Evolutionary conservation across 2,888 invertebrate genomes (phyloP), one percentile per base, ranked within the genome.

Genomic region (Tineola bisselliella): DNA sequence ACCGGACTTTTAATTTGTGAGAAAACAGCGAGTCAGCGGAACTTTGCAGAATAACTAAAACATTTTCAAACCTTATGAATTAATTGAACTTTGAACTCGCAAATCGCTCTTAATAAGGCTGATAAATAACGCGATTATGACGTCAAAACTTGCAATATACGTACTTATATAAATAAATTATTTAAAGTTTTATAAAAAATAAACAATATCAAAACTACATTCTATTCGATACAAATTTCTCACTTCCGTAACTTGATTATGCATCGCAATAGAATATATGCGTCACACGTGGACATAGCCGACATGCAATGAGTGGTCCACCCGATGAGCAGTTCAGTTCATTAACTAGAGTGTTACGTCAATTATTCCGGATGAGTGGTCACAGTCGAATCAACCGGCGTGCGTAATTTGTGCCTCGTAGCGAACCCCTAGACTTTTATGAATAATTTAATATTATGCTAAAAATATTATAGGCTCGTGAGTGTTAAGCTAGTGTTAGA

Each of bases 301-400:
- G 15, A 48, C 48, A 18, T 18, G 15, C 58, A 58, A 33, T 33
- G 33, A 33, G 19, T 56, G 33, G 58, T 58, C 58, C 33, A 15
- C 13, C 19, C 31, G 33, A 58, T 58, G 58, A 33, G 33, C 58
- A 33, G 13, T 58, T 33, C 33, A 58, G 58, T 19, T 33, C 31
- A 58, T 58, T 58, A 58, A 58, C 30, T 58, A 58, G 58, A 58
- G 58, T 58, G 58, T 33, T 33, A 58, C 31, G 58, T 33, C 33
- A 65, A 69, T 67, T 68, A 66, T 66, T 67, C 66, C 65, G 59
- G 66, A 62, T 64, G 38, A 61, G 8, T 59, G 63, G 63, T 62
- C 63, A 65, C 62, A 65, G 61, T 62, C 61, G 59, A 63, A 61
- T 61, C 64, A 56, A 12, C 59, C 44, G 38, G 13, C 62, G 63